Evolutionary conservation across 2,888 invertebrate species (phyloP), one percentile per base, ranked within the genome.

Genomic region (Drosophila nigricruria): DNA sequence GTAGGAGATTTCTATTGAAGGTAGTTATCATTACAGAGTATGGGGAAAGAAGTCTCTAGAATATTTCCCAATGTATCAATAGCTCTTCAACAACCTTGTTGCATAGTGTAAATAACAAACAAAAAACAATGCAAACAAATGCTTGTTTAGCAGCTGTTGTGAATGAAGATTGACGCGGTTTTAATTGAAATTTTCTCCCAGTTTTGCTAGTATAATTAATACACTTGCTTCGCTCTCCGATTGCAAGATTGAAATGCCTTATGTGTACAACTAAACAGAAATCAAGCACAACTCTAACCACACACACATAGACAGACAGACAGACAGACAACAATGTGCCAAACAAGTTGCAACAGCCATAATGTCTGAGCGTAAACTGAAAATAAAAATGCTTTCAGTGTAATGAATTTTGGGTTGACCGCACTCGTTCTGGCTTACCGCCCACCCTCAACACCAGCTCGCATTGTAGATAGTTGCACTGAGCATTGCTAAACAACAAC

Each of bases 311-410:
- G 42, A 40, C 18, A 40, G 10, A 20, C 43, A 23, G 45, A 38
- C 38, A n/a, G n/a, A 8, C 10, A 18, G 6, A 16, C 45, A 70
- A 61, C 56, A 64, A 64, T 56, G 62, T 71, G 59, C 43, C 49
- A 70, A 63, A 43, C 45, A 38, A 52, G 68, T 52, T 59, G 57
- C 54, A 58, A 52, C 58, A 52, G 54, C 58, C 43, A 32, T 73
- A 57, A 65, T 76, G 58, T 57, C 65, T 62, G 43, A 52, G 57
- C 42, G 42, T 40, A 52, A n/a, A 18, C 52, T 64, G 64, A 47
- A 70, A 78, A 84, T 82, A 85, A 84, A 81, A 83, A 85, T 73
- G 81, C 85, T 84, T 85, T 85, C 81, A 83, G 57, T 78, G 72
- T 80, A 83, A 85, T 84, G 78, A 81, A 73, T 74, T 80, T 73